These are phyloP conservation scores for Littorina saxatilis DNA, from an alignment of 1,140 invertebrate genomes.

Conservation along the genomic window DNA sequence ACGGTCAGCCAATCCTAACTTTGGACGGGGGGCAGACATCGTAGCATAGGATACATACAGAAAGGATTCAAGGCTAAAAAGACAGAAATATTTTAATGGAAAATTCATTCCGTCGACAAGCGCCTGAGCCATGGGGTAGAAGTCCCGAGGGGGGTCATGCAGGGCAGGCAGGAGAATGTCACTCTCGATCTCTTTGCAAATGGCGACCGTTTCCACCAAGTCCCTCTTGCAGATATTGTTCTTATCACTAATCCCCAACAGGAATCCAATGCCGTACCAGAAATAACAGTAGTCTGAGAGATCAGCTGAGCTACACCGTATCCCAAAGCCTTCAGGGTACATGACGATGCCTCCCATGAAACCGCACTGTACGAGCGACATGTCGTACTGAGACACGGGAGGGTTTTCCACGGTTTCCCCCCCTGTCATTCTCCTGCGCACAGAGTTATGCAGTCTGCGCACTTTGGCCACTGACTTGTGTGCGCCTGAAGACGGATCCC, in stretches of 20 bases:
- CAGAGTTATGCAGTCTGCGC: conserved; percentile 73
- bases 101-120: conserved; percentile 48
- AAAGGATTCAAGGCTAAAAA: conserved; percentile 27
- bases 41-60: background rate
- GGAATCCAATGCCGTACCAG: conserved; percentile 87
- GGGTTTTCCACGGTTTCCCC: background rate
- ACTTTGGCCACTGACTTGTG: conserved; percentile 66
- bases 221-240: conserved; percentile 79
- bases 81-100: no score
- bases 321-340: conserved; percentile 81
- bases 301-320: conserved; percentile 77
- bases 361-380: conserved; percentile 48
- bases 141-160: conserved; percentile 46
- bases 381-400: background rate
- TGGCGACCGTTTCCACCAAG: conserved; percentile 71
- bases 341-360: conserved; percentile 88
- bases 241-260: conserved; percentile 89
- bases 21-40: background rate
- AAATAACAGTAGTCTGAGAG: conserved; percentile 88
- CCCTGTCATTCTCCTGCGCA: conserved; percentile 70
- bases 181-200: conserved; percentile 66
- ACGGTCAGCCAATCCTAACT: conserved; percentile 14
- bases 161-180: conserved; percentile 51
- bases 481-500: conserved; percentile 49
- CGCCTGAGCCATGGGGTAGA: conserved; percentile 54